These are phyloP conservation scores for Speoplatyrhinus poulsoni DNA, from an alignment of 2,113 vertebrate species.

Conservation along the genomic window DNA sequence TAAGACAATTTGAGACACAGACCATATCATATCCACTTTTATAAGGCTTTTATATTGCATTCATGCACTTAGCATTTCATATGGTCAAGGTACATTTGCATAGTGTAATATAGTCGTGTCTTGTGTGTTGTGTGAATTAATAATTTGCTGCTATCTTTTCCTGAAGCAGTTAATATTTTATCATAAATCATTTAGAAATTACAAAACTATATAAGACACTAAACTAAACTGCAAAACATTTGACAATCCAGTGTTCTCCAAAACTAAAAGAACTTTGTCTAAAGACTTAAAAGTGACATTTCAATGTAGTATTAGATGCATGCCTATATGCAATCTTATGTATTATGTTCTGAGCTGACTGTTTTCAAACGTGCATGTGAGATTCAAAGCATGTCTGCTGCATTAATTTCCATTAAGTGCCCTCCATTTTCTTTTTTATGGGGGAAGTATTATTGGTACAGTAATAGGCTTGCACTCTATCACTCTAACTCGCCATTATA, in stretches of 20 bases:
- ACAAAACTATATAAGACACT: too few species aligned
- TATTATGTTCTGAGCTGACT: not conserved
- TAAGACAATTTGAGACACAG: too few species aligned
- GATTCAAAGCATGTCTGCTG: not conserved
- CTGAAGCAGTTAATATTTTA: too few species aligned
- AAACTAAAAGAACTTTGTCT: too few species aligned
- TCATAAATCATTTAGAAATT: too few species aligned
- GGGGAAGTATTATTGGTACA: slow-evolving; percentile 6
- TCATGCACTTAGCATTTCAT: not conserved
- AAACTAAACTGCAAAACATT: too few species aligned
- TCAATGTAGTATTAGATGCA: not conserved
- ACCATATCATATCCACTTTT: not conserved
- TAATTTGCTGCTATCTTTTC: too few species aligned
- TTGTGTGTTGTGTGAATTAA: too few species aligned
- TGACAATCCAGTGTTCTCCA: not conserved
- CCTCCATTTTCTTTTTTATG: not conserved
- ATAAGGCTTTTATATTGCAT: not conserved
- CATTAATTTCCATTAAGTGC: slow-evolving; percentile 20
- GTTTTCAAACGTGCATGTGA: slow-evolving; percentile 13
- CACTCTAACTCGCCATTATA: slow-evolving; percentile 2
- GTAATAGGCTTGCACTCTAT: slow-evolving; percentile 25
- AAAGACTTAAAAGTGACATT: too few species aligned
- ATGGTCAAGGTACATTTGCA: too few species aligned
- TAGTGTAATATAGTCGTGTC: too few species aligned
- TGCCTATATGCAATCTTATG: not conserved